These are phyloP conservation scores for Regulus satrapa DNA, from an alignment of 2,113 vertebrate species.

Conservation along the genomic window DNA sequence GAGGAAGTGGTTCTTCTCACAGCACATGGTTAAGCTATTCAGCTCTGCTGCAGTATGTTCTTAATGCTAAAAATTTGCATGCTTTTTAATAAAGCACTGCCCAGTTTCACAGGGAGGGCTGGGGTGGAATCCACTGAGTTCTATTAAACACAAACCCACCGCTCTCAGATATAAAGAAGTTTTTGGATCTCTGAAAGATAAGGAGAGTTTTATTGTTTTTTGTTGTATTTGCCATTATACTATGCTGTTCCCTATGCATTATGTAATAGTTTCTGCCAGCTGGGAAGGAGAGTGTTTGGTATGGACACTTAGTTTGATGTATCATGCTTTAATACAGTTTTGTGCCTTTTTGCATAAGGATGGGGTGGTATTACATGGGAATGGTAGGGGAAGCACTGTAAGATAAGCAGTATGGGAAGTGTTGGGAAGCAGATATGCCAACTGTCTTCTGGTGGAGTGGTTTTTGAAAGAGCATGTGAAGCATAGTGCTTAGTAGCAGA, in stretches of 20 bases:
- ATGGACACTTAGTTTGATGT: background rate
- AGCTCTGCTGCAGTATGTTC: background rate
- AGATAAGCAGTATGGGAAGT: background rate
- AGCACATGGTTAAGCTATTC: background rate
- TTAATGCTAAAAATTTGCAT: background rate
- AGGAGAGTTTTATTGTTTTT: background rate
- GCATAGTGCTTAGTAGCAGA: background rate
- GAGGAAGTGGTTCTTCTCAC: conserved; percentile 2
- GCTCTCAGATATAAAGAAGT: background rate
- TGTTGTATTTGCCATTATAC: background rate
- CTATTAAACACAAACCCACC: background rate
- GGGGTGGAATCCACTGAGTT: background rate
- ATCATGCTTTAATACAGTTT: background rate
- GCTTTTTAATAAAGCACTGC: background rate
- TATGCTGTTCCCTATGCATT: background rate
- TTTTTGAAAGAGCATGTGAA: background rate
- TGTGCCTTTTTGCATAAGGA: background rate
- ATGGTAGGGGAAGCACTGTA: background rate
- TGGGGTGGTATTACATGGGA: background rate
- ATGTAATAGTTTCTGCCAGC: background rate
- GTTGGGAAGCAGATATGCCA: background rate
- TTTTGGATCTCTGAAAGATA: background rate
- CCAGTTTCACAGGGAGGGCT: background rate
- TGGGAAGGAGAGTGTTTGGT: background rate
- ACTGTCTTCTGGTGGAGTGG: background rate